Percentiles rank a stretch among this genome's conserved stretches.
Evolutionary conservation across 2,113 vertebrate genomes (phyloP).

Genomic region (Entosphenus tridentatus): DNA sequence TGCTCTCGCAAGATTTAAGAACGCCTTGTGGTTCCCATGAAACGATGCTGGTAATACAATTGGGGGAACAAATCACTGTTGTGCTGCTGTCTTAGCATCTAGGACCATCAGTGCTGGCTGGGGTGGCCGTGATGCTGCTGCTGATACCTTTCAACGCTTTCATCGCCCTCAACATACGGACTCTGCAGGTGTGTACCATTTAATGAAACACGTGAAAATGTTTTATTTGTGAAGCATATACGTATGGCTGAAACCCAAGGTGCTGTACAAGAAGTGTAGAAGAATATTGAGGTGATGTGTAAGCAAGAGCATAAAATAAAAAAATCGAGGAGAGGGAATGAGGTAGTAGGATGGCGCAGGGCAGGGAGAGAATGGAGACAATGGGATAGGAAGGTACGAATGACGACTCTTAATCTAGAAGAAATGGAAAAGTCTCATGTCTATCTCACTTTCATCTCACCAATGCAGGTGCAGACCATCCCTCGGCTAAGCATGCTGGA

Average conservation of each 20-base stretch:
- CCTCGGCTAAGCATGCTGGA: no score
- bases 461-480: no score
- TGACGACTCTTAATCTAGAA: no score
- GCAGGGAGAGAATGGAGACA: no score
- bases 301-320: not conserved
- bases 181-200: conserved; percentile 18
- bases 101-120: conserved; percentile 18
- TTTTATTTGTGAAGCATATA: not conserved
- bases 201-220: not conserved
- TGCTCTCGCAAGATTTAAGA: no score
- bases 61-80: conserved; percentile 7
- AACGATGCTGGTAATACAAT: no score
- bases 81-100: conserved; percentile 24
- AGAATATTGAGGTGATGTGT: not conserved
- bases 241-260: not conserved
- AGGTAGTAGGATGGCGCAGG: conserved; percentile 7
- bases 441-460: no score
- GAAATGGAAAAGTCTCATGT: no score
- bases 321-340: not conserved
- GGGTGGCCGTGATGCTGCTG: conserved; percentile 18
- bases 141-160: conserved; percentile 19
- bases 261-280: not conserved
- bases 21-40: no score
- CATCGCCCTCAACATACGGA: conserved; percentile 17
- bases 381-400: no score